phyloP scores from a whole-genome alignment of 2,888 invertebrate genomes.

The Eucera pruinosa region DNA sequence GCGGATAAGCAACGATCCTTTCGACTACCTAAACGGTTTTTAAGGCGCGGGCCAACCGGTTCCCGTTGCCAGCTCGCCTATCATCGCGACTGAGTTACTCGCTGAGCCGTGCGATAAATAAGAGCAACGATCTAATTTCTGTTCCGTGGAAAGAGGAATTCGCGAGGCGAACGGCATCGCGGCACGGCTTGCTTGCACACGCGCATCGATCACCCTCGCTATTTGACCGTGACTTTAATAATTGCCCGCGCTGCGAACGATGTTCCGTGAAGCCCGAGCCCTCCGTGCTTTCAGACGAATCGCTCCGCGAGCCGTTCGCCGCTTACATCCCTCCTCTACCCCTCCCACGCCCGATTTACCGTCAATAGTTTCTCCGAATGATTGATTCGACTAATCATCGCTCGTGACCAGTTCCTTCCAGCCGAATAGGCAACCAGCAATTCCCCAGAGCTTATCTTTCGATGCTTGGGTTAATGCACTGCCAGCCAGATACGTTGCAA shows the following conservation, averaged over 20 bases:
- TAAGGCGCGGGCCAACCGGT: conserved; percentile 32
- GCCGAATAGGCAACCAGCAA: conserved; percentile 28
- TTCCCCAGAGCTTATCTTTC: conserved; percentile 26
- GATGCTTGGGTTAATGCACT: conserved; percentile 34
- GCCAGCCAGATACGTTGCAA: not conserved
- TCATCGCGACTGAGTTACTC: conserved; percentile 28
- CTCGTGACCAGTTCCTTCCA: conserved; percentile 47
- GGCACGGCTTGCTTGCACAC: not conserved
- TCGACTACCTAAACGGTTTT: conserved; percentile 31
- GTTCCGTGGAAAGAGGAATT: conserved; percentile 13
- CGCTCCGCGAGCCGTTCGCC: not conserved
- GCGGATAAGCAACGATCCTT: conserved; percentile 48
- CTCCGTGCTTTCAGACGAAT: not conserved
- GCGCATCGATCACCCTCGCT: conserved; percentile 33
- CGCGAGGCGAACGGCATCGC: not conserved
- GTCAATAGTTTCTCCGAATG: conserved; percentile 57
- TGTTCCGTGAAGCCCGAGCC: not conserved
- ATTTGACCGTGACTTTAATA: conserved; percentile 39
- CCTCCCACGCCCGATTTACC: conserved; percentile 43
- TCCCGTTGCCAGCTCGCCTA: conserved; percentile 3
- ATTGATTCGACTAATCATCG: conserved; percentile 51
- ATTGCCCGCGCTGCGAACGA: conserved; percentile 15
- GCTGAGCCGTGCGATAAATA: conserved; percentile 28
- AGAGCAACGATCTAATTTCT: conserved; percentile 49
- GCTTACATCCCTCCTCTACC: conserved; percentile 2